Evolutionary conservation across 2,888 invertebrate genomes (phyloP).

Genomic region (Aporophyla lueneburgensis): DNA sequence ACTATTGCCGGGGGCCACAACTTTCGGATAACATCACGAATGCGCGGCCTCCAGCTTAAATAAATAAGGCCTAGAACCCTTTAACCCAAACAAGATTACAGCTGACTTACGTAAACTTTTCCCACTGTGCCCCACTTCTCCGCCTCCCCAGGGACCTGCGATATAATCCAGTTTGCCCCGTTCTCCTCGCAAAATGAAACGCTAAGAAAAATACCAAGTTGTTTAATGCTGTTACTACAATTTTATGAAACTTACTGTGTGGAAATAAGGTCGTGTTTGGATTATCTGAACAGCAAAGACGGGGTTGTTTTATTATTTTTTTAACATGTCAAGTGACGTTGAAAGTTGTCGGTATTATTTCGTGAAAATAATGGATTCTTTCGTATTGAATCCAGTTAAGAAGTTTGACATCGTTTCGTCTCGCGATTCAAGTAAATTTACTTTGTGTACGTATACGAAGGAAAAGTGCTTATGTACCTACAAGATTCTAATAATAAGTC

Average conservation of each 20-base stretch:
- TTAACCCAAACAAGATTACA: conserved; percentile 81
- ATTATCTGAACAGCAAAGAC: conserved; percentile 43
- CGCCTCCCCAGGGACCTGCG: conserved; percentile 74
- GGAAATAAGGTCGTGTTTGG: conserved; percentile 42
- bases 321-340: conserved; percentile 42
- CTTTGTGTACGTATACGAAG: no score
- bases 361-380: conserved; percentile 65
- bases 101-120: conserved; percentile 80
- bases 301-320: conserved; percentile 33
- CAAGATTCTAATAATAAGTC: neutral
- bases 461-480: neutral
- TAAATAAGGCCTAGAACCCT: conserved; percentile 65
- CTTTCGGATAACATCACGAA: conserved; percentile 38
- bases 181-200: conserved; percentile 79
- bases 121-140: conserved; percentile 67
- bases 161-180: conserved; percentile 86
- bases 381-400: conserved; percentile 34
- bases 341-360: conserved; percentile 56
- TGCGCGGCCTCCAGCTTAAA: conserved; percentile 55
- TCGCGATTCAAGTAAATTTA: conserved; percentile 30
- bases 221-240: conserved; percentile 28
- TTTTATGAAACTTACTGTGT: conserved; percentile 49
- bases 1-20: conserved; percentile 25
- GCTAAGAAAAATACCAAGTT: conserved; percentile 58
- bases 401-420: neutral